Base-by-base conservation (phyloP, 35 echinoderm and acorn worm species). In the Apostichopus japonicus region DNA sequence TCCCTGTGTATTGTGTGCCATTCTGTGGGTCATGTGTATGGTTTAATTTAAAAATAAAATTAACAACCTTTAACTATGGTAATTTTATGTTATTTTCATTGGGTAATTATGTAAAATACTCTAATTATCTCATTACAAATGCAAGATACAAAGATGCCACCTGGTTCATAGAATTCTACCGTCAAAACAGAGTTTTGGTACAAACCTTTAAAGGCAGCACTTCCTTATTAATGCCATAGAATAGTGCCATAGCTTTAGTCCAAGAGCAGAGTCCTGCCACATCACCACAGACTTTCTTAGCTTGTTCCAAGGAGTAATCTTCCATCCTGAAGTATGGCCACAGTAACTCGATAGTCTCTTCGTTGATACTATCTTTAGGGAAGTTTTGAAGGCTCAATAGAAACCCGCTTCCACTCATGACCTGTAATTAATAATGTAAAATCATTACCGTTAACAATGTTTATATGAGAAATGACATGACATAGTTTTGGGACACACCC, bases 271-370 rank as follows among this genome's bases (percentile, higher is more conserved):
- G 92, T 15, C 97, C 97, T 78, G 97, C 97, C 33, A 99, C 97
- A 93, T 99, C 97, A 90, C 97, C 94, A 92, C 97, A 99, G 0
- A 99, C 97, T 86, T 99, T 99, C 97, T 99, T 99, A 24, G 97
- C 97, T 53, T 80, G 84, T 51, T 94, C 97, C 24, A 99, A 87
- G 24, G 67, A 88, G 92, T 94, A 99, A 90, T 99, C 97, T 33
- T 99, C 97, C 93, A 96, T 96, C 21, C 91, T 59, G 1, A 99
- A 93, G 59, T 99, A 99, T 6, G 97, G 97, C 9, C 19, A n/a
- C 10, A 99, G 92, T 13, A 99, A 84, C 88, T 99, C 97, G 27
- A 96, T 90, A 54, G 95, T 98, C 71, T 99, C 97, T 56, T 88
- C 97, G 79, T 93, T 99, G 95, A 99, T 99, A 61, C 93, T 92